phyloP scores from a whole-genome alignment of 2,797 vertebrate species.

The Melanotaenia nigrans region DNA sequence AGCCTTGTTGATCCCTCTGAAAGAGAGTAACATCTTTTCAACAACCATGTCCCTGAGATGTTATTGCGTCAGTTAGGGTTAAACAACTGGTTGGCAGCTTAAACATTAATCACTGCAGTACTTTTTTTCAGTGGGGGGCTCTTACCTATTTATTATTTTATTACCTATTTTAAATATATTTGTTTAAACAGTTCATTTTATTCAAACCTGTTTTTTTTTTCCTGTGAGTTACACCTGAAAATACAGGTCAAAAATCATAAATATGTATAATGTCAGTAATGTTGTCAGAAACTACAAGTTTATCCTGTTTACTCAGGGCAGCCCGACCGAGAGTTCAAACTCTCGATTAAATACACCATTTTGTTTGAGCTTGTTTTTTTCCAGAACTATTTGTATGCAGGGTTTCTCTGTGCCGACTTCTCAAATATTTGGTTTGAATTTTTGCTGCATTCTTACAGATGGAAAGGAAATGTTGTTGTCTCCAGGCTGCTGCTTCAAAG shows the following conservation, averaged over 20 bases:
- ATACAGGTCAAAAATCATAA: not conserved
- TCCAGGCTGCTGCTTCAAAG: conserved; percentile 13
- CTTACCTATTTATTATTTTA: not conserved
- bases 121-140: too few relatives aligned
- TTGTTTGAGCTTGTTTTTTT: conserved; percentile 22
- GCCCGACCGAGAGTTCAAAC: conserved; percentile 15
- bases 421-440: conserved; percentile 24
- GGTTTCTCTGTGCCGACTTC: not conserved
- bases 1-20: too few relatives aligned
- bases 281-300: conserved; percentile 34
- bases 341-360: conserved; percentile 10
- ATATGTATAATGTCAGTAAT: conserved; percentile 40
- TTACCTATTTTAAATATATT: too few relatives aligned
- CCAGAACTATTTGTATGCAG: conserved; percentile 1
- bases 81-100: not conserved
- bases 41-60: too few relatives aligned
- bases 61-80: not conserved
- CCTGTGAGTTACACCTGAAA: not conserved
- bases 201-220: too few relatives aligned
- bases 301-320: conserved; percentile 51
- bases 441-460: not conserved
- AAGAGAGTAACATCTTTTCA: too few relatives aligned
- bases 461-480: not conserved
- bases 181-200: too few relatives aligned
- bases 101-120: not conserved